Conservation (phyloP, 2,888 invertebrate species). For the Zootermopsis nevadensis region DNA sequence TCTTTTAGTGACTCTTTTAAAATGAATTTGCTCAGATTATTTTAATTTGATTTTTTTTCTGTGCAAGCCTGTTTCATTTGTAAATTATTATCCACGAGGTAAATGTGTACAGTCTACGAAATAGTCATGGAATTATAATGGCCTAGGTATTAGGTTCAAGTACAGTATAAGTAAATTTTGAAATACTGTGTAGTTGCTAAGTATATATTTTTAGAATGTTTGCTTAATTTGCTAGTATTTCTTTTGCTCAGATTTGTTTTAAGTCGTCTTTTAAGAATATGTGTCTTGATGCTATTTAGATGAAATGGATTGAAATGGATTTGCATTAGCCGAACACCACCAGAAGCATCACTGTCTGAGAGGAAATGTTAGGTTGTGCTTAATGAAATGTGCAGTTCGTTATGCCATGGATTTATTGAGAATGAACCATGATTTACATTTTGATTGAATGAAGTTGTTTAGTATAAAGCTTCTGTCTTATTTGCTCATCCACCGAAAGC, state of each 20-base stretch:
- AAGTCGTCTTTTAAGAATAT: background rate
- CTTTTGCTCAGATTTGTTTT: background rate
- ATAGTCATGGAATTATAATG: slow-evolving; percentile 2
- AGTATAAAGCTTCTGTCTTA: slow-evolving; percentile 31
- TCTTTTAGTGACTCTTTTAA: background rate
- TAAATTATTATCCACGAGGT: background rate
- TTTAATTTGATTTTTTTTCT: background rate
- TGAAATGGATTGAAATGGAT: background rate
- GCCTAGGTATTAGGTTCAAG: slow-evolving; percentile 31
- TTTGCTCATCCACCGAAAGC: slow-evolving; percentile 16
- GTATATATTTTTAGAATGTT: slow-evolving; percentile 32
- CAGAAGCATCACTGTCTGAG: slow-evolving; percentile 7
- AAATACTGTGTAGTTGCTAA: slow-evolving; percentile 22
- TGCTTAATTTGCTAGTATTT: slow-evolving; percentile 33
- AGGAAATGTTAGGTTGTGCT: slow-evolving; percentile 33
- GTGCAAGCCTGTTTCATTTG: background rate
- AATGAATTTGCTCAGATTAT: slow-evolving; percentile 36
- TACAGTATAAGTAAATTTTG: background rate
- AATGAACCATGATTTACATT: slow-evolving; percentile 45
- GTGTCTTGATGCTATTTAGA: slow-evolving; percentile 17
- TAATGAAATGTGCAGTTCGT: slow-evolving; percentile 41
- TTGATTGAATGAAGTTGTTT: slow-evolving; percentile 33
- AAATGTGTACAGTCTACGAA: slow-evolving; percentile 9
- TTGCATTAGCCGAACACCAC: background rate
- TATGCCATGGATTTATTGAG: slow-evolving; percentile 50